Conservation (phyloP, 2,113 vertebrate genomes). For the Chloebia gouldiae region DNA sequence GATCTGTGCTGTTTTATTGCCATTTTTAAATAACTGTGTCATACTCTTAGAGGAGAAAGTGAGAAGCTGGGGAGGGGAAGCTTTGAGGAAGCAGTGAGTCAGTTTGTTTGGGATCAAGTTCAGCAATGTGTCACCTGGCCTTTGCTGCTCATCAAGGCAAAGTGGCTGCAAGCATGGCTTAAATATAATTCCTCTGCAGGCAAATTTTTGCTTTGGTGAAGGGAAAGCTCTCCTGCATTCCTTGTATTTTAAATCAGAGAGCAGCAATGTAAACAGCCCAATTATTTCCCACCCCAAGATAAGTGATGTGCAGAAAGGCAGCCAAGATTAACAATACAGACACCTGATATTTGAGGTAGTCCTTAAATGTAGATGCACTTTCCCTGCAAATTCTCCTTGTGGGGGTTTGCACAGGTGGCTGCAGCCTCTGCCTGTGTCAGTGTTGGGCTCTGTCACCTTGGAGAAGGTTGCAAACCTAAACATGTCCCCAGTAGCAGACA, state of each 20-base stretch:
- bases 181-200: background rate
- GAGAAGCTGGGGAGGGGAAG: background rate
- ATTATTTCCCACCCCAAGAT: background rate
- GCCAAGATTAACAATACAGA: fast-evolving
- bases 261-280: background rate
- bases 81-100: background rate
- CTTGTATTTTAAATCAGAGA: background rate
- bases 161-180: background rate
- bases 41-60: background rate
- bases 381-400: background rate
- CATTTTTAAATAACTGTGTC: background rate
- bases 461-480: background rate
- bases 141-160: constrained; percentile 1
- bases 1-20: background rate
- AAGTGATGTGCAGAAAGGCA: background rate
- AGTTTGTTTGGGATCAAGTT: background rate
- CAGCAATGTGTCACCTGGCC: background rate
- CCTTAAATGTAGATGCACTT: background rate
- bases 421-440: background rate
- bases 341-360: background rate
- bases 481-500: fast-evolving
- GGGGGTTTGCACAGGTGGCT: background rate
- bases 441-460: background rate
- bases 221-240: background rate
- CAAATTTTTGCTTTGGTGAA: background rate